Evolutionary conservation across 2,888 invertebrate genomes (phyloP).

Genomic region (Thera obeliscata): DNA sequence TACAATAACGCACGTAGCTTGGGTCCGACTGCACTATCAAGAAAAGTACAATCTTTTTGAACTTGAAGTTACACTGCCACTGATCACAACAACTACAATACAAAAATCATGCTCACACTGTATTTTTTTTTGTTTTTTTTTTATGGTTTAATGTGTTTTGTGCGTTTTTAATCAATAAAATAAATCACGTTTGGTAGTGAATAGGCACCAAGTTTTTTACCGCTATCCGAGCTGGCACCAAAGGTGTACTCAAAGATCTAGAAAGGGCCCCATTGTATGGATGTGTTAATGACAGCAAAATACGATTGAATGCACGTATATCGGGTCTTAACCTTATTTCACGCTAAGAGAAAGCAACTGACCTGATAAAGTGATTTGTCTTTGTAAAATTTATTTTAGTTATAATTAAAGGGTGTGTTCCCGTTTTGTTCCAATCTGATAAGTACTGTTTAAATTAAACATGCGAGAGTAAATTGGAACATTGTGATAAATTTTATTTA

Average conservation of each 20-base stretch:
- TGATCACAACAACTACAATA: no score
- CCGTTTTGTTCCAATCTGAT: conserved; percentile 18
- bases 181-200: no score
- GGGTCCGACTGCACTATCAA: background rate
- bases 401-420: conserved; percentile 21
- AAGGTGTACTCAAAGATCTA: no score
- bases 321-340: background rate
- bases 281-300: background rate
- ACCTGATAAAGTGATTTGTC: conserved; percentile 32
- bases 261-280: no score
- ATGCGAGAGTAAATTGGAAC: background rate
- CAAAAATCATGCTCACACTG: no score
- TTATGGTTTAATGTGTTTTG: no score
- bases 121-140: no score
- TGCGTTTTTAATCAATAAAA: no score
- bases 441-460: conserved; percentile 4
- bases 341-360: conserved; percentile 28
- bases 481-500: background rate
- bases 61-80: no score
- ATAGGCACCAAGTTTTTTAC: no score
- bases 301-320: background rate
- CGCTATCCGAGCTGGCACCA: no score
- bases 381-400: conserved; percentile 25
- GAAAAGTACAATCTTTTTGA: background rate
- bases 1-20: conserved; percentile 31